phyloP scores from a whole-genome alignment of 2,797 vertebrate species.

The Tamandua tetradactyla region DNA sequence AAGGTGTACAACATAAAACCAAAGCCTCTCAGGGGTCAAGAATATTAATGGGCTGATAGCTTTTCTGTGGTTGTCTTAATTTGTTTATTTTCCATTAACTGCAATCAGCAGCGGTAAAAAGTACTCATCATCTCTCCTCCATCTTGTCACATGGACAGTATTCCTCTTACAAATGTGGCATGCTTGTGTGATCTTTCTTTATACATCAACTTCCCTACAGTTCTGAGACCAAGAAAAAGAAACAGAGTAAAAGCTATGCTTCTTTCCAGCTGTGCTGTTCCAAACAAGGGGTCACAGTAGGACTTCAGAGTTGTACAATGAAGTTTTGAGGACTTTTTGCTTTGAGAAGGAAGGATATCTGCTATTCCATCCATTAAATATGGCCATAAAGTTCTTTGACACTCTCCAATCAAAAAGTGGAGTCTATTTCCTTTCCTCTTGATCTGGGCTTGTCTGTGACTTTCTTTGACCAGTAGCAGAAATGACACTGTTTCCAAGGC shows the following conservation, averaged over 20 bases:
- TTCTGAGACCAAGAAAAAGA: neutral
- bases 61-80: neutral
- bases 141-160: neutral
- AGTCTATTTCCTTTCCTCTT: neutral
- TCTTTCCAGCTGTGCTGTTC: neutral
- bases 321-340: neutral
- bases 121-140: neutral
- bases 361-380: neutral
- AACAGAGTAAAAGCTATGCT: neutral
- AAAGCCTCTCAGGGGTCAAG: neutral
- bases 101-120: neutral
- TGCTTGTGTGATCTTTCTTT: neutral
- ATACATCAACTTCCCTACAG: neutral
- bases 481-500: neutral
- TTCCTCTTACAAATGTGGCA: neutral
- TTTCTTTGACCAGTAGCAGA: conserved; percentile 9
- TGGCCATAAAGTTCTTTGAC: neutral
- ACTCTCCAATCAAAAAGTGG: neutral
- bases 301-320: neutral
- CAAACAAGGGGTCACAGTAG: neutral
- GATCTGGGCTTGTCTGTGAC: neutral
- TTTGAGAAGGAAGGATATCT: neutral
- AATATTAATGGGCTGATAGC: neutral
- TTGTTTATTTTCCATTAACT: neutral
- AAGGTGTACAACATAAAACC: neutral